Evolutionary conservation across 2,888 invertebrate genomes (phyloP).

Genomic region (Lycia hirtaria): DNA sequence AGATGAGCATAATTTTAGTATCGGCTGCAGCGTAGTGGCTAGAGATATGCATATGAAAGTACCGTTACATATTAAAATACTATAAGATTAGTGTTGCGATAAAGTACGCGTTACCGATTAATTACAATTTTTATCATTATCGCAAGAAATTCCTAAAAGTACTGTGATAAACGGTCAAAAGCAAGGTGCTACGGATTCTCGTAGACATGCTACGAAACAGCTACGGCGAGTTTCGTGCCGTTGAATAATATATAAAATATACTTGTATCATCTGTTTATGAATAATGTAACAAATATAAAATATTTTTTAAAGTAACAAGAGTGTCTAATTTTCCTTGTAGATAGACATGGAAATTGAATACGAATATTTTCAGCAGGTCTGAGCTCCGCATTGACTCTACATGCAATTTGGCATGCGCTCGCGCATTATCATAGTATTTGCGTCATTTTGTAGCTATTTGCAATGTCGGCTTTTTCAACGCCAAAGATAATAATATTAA

Average conservation of each 20-base stretch:
- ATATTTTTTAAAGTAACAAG: too few species aligned
- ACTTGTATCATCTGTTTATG: neutral
- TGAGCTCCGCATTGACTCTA: too few species aligned
- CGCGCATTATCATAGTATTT: neutral
- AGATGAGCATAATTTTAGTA: conserved; percentile 56
- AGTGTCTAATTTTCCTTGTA: too few species aligned
- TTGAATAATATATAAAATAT: neutral
- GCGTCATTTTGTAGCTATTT: conserved; percentile 7
- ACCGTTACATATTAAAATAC: conserved; percentile 47
- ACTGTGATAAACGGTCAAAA: conserved; percentile 18
- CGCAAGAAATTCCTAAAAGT: conserved; percentile 17
- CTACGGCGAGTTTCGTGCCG: conserved; percentile 54
- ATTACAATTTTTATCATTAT: conserved; percentile 20
- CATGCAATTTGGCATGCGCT: conserved; percentile 2
- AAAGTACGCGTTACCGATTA: conserved; percentile 18
- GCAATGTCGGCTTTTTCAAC: neutral
- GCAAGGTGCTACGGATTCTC: conserved; percentile 60
- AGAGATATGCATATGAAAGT: conserved; percentile 52
- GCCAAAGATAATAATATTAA: neutral
- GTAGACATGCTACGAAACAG: conserved; percentile 73
- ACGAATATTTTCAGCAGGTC: too few species aligned
- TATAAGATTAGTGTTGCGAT: conserved; percentile 27
- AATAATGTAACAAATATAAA: too few species aligned
- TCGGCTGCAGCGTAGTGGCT: conserved; percentile 27
- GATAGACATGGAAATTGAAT: too few species aligned